Base-by-base conservation (phyloP, 2,888 invertebrate species). In the Torymus aiolomorphi region DNA sequence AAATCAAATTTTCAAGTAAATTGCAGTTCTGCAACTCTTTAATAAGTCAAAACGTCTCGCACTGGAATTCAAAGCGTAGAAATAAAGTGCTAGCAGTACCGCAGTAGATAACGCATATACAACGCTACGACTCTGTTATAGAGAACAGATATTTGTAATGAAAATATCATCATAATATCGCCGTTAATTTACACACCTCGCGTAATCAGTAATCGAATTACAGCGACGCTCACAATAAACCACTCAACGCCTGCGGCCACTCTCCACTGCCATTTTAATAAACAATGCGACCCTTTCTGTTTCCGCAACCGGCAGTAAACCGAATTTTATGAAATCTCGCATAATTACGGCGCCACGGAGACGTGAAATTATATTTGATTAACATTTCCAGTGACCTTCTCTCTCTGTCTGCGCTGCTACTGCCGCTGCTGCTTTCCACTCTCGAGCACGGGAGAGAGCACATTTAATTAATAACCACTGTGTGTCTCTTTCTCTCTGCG, bases 401-500 rank as follows among this genome's bases (percentile, higher is more conserved):
- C 5, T 5, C 63, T 3, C 67, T 59, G 52, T 57, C 49, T 31
- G 31, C 5, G 31, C 31, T 31, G 5, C 31, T 31, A 31, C 31
- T 31, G 31, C 31, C 31, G 31, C 52, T 42, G 63, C 66, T 65
- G 54, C 61, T 73, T 71, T 67, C 57, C 59, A 31, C 57, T 74
- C 18, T 49, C 57, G 31, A 42, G 70, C 57, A 18, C 49, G 11
- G 31, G 5, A 31, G 31, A 31, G 31, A 78, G 67, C 31, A 61
- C 74, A 75, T 75, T 79, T 79, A 79, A 79, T 79, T 79, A 79
- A 79, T 75, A 79, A 79, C 54, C 66, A 54, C 66, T n/a, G 51
- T n/a, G 42, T 52, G 52, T 71, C 59, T 52, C 71, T 65, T 13
- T 71, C 24, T 31, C 31, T 31, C 31, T 31, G 18, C 54, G 42